Evolutionary conservation across 2,888 invertebrate genomes (phyloP).

Genomic region (Leptopilina myrica): DNA sequence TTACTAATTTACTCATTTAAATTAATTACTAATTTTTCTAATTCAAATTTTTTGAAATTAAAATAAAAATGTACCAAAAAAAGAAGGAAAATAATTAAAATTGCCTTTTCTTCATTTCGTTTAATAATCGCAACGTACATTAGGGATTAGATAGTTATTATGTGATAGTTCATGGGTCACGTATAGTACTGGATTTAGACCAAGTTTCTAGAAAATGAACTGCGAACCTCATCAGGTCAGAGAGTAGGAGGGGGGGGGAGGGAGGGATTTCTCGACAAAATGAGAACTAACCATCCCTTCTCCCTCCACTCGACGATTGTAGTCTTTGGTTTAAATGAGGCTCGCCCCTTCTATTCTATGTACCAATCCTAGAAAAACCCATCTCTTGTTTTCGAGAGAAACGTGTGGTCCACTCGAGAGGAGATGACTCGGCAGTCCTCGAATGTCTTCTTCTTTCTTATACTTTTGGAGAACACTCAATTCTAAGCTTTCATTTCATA

Average conservation of each 20-base stretch:
- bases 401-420: slow-evolving; percentile 44
- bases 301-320: neutral
- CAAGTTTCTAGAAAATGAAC: slow-evolving; percentile 64
- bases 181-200: slow-evolving; percentile 58
- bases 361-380: slow-evolving; percentile 37
- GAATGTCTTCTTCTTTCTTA: slow-evolving; percentile 47
- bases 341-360: slow-evolving; percentile 35
- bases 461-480: slow-evolving; percentile 48
- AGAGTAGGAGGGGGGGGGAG: slow-evolving; percentile 45
- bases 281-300: slow-evolving; percentile 46
- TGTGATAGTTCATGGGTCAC: slow-evolving; percentile 51
- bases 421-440: slow-evolving; percentile 58
- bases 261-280: slow-evolving; percentile 52
- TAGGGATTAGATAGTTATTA: slow-evolving; percentile 22
- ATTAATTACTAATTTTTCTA: no score
- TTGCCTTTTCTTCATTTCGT: neutral
- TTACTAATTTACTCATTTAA: no score
- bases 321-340: slow-evolving; percentile 23
- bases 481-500: slow-evolving; percentile 43
- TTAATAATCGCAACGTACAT: neutral
- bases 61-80: no score
- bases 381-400: slow-evolving; percentile 39
- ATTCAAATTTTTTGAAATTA: no score
- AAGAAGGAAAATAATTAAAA: no score
- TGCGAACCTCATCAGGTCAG: slow-evolving; percentile 60